Conservation (phyloP, 2,113 vertebrate species). For the Clarias batrachus region DNA sequence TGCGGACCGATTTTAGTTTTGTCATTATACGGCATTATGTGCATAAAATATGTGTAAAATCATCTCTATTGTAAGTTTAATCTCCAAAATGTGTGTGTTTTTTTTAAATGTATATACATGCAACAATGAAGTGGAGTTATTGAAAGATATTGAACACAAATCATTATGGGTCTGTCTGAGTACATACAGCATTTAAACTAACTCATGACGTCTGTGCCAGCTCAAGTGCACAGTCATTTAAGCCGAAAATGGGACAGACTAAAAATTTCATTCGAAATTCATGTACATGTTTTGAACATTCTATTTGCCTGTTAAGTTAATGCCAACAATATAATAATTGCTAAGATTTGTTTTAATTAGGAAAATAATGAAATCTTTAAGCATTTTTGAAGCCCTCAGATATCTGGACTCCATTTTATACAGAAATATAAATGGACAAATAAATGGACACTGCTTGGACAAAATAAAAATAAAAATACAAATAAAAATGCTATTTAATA, state of each 20-base stretch:
- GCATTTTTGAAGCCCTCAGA: background rate
- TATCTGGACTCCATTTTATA: background rate
- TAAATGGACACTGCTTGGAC: too few relatives aligned
- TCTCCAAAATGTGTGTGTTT: background rate
- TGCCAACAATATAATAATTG: background rate
- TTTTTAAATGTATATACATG: too few relatives aligned
- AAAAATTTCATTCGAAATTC: background rate
- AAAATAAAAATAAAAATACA: too few relatives aligned
- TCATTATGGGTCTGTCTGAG: too few relatives aligned
- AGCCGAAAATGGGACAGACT: background rate
- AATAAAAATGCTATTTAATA: too few relatives aligned
- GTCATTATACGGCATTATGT: background rate
- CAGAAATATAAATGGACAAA: too few relatives aligned
- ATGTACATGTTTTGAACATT: background rate
- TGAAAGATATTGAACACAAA: background rate
- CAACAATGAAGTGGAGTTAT: background rate
- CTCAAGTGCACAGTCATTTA: background rate
- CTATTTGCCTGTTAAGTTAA: background rate
- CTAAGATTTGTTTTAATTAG: background rate
- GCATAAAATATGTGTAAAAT: background rate
- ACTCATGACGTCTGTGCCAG: background rate
- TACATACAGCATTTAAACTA: background rate
- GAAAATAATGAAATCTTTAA: background rate
- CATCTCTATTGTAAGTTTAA: background rate
- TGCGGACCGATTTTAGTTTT: background rate